Base-by-base conservation (phyloP, 2,888 invertebrate species). In the Pyrrhia umbra region DNA sequence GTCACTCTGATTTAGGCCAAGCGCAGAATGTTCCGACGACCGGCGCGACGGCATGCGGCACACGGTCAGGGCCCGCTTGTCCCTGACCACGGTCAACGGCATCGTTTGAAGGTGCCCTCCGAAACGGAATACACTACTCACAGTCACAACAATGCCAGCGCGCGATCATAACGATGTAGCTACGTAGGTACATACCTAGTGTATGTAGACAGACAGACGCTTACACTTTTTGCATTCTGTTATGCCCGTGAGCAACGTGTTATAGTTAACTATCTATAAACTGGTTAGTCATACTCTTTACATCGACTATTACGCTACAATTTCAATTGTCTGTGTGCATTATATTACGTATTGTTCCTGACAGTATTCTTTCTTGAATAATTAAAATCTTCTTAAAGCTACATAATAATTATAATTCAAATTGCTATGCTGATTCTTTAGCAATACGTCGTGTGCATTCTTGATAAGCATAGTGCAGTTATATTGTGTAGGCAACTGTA, bases 21-120 rank as follows among this genome's bases (percentile, higher is more conserved):
- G 74, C 74, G 78, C 84, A 73, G 80, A 80, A 79, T 81, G 79
- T 68, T 68, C 76, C 81, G 79, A 77, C 81, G 82, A 83, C 75
- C 76, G 80, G 78, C 80, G 79, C 78, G 77, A 62, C 64, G 76
- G 68, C 46, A 42, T n/a, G n/a, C 68, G 57, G 30, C 73, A 67
- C 68, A 82, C 87, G 90, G 90, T 90, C 93, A 92, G 84, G 90
- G 91, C 83, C 88, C 84, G 81, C 58, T 66, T 71, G 92, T 89
- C 93, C 94, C 90, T 94, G 94, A 94, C 94, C 94, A 93, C 92
- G 93, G 94, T 92, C 94, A 94, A 94, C 90, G 94, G 86, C 92
- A 83, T 85, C 85, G 84, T 81, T 88, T 93, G 89, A 94, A 94
- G 94, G 94, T 94, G 93, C 92, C 93, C 93, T 88, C 86, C 80